Evolutionary conservation across 2,888 invertebrate genomes (phyloP).

Genomic region (Cephalotes varians): DNA sequence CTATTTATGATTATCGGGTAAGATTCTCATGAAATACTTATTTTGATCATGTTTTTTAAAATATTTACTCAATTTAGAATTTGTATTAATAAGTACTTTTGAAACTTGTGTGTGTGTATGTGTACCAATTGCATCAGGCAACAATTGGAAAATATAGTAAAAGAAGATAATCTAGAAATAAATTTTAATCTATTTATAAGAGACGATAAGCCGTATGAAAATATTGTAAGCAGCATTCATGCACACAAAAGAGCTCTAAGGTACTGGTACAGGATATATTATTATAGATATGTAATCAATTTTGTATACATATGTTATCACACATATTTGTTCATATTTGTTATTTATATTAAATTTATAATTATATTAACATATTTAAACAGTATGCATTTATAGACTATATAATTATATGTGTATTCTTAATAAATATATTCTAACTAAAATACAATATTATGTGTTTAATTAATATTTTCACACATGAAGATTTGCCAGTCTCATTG

Average conservation of each 20-base stretch:
- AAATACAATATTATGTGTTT: constrained; percentile 2
- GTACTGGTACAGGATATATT: not conserved
- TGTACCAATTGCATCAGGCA: constrained; percentile 8
- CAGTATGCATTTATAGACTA: not conserved
- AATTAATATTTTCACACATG: not conserved
- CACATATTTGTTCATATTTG: not conserved
- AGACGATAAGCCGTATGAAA: constrained; percentile 28
- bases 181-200: constrained; percentile 22
- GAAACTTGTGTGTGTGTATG: too few relatives aligned
- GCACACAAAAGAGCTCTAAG: constrained; percentile 43
- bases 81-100: constrained; percentile 18
- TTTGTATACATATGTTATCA: not conserved
- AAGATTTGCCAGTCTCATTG: constrained; percentile 44
- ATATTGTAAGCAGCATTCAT: constrained; percentile 28
- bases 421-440: not conserved
- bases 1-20: constrained; percentile 54
- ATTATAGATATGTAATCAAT: constrained; percentile 1
- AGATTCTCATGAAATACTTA: not conserved
- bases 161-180: not conserved
- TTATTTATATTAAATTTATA: constrained; percentile 2
- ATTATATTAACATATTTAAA: not conserved
- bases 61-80: not conserved
- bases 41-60: not conserved
- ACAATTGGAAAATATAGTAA: constrained; percentile 13
- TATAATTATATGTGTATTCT: not conserved